These are phyloP conservation scores for Mormyrus lacerda DNA, from an alignment of 2,113 vertebrate genomes.

Conservation along the genomic window DNA sequence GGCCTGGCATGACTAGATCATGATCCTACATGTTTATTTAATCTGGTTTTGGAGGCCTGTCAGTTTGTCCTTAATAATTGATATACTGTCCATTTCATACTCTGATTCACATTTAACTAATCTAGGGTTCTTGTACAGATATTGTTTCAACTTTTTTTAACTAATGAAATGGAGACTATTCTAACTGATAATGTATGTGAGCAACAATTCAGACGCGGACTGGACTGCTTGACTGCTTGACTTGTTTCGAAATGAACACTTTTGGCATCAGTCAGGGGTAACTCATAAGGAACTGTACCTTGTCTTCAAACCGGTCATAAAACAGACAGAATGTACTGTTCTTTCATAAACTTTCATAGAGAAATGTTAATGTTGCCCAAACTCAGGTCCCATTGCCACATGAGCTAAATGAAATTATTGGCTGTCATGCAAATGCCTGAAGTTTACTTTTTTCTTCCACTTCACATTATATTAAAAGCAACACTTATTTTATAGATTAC, in stretches of 20 bases:
- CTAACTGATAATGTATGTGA: background rate
- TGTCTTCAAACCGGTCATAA: background rate
- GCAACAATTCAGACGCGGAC: background rate
- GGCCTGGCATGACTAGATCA: background rate
- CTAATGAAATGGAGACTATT: background rate
- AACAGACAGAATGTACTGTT: background rate
- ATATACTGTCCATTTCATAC: background rate
- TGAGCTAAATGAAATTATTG: background rate
- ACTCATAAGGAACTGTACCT: background rate
- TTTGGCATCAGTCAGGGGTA: background rate
- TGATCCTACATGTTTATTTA: background rate
- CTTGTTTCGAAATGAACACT: background rate
- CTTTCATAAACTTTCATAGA: background rate
- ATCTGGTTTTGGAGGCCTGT: background rate
- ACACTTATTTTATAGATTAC: background rate
- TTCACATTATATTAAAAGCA: background rate
- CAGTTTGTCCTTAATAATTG: background rate
- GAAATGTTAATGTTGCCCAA: background rate
- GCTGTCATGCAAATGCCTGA: background rate
- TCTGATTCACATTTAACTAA: background rate
- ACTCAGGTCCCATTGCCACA: background rate
- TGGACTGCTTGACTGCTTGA: background rate
- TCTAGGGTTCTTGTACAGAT: background rate
- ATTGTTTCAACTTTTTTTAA: background rate
- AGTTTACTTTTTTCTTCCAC: background rate